A percentile compares a stretch with the other conserved stretches of the same genome.
These are phyloP conservation scores for Polymixis flavicincta DNA, from an alignment of 2,888 invertebrate genomes.

Conservation along the genomic window DNA sequence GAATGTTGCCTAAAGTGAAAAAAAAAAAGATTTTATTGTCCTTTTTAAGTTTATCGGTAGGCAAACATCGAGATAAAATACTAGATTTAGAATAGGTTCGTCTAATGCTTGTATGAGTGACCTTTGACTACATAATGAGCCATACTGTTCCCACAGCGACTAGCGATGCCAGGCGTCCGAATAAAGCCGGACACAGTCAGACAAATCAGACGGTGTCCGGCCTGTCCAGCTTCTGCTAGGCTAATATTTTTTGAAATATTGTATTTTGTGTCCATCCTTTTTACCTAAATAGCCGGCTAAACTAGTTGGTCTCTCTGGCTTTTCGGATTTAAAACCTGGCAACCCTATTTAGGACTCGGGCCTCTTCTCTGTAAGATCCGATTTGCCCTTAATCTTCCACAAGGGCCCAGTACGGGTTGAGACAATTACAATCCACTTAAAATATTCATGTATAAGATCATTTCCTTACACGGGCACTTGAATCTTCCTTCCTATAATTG, in stretches of 20 bases:
- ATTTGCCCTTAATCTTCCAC: not conserved
- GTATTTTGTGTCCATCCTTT: too few relatives aligned
- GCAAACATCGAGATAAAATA: not conserved
- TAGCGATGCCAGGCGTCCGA: too few relatives aligned
- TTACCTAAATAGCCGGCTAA: too few relatives aligned
- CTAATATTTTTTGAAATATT: too few relatives aligned
- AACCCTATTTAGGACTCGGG: too few relatives aligned
- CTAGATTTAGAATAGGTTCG: not conserved
- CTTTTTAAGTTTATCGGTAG: not conserved
- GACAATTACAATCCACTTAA: not conserved
- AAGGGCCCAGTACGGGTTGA: not conserved
- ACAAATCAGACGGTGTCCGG: too few relatives aligned
- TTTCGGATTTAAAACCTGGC: too few relatives aligned
- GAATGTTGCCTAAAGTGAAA: conserved; percentile 87
- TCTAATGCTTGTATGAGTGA: not conserved
- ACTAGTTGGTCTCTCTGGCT: too few relatives aligned
- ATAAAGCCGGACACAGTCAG: too few relatives aligned
- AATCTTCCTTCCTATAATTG: conserved; percentile 37
- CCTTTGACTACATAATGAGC: not conserved
- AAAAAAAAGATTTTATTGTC: not conserved
- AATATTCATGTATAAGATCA: conserved; percentile 6
- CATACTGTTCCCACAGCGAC: not conserved
- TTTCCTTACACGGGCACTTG: not conserved
- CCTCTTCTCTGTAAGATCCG: not conserved
- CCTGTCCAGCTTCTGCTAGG: too few relatives aligned